Base-by-base conservation (phyloP, 2,113 vertebrate species). In the Paedocypris sp. region DNA sequence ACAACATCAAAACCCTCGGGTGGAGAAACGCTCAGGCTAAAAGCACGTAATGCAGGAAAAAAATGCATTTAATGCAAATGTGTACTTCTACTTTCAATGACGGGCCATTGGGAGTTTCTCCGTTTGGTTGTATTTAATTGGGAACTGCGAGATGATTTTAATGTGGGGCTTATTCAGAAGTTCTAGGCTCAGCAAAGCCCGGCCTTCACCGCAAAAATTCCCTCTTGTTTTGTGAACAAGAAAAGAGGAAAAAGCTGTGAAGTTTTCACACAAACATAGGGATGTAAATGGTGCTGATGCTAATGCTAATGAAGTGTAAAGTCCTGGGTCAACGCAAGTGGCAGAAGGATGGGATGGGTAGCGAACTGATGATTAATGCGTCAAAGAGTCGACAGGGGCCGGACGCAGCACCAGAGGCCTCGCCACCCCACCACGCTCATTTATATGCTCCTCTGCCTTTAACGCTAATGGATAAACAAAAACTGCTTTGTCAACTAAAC, bases 341-440 rank as follows among this genome's bases (percentile, higher is more conserved):
- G 56, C 68, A 68, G 71, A 60, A 39, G 71, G 62, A 74, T 53
- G 68, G 43, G 62, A 74, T 61, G 70, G 72, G 54, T 9, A 51
- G 72, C 76, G 72, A 74, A 70, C 70, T 57, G 74, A 73, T 76
- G 81, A 81, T 79, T 76, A 80, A 81, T 82, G 81, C 64, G 52
- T 80, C 78, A 77, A 67, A 70, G 70, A 74, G 68, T 67, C 70
- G 71, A 78, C 69, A 64, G 78, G 69, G 76, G 66, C 69, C 56
- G 70, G 53, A 71, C 74, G 6, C 31, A 13, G 32, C 51, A 68
- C 56, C 56, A 68, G 56, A 59, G 68, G 57, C 56, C 31, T 26
- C 2, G 66, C 42, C 58, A 62, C 54, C 41, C 29, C 50, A 53
- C 57, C 46, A 72, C 71, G 65, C 69, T 80, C 73, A 59, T 73